Percentiles rank a stretch among this genome's conserved stretches.
Evolutionary conservation across 2,888 invertebrate species (phyloP).

Genomic region (Acleris laterana): DNA sequence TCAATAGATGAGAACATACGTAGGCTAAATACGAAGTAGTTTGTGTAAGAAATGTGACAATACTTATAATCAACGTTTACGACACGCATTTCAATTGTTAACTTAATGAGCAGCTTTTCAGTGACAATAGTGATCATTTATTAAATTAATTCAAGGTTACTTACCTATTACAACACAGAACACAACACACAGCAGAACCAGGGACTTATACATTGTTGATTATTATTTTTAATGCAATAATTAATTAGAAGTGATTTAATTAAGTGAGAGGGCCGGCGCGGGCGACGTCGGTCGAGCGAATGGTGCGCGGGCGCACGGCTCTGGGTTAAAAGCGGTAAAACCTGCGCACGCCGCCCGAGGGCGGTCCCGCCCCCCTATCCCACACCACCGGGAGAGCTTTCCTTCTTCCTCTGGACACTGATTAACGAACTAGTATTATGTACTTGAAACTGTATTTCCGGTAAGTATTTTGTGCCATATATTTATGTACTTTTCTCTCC

Average conservation of each 20-base stretch:
- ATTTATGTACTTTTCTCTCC: too few species aligned
- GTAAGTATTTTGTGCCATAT: too few species aligned
- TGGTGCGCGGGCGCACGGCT: conserved; percentile 68
- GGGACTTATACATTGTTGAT: conserved; percentile 67
- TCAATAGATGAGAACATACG: too few species aligned
- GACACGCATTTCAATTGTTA: not conserved
- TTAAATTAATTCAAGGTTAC: conserved; percentile 44
- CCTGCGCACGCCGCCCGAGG: conserved; percentile 53
- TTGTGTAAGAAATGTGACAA: too few species aligned
- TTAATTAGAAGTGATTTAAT: conserved; percentile 38
- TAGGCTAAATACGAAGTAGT: too few species aligned
- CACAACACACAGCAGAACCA: conserved; percentile 68
- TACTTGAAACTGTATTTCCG: too few species aligned
- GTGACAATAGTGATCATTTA: conserved; percentile 27
- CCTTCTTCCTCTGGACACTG: not conserved
- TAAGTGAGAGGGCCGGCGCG: conserved; percentile 53
- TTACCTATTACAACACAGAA: conserved; percentile 72
- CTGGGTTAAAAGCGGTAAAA: conserved; percentile 70
- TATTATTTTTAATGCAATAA: conserved; percentile 20
- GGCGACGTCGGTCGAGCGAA: conserved; percentile 63
- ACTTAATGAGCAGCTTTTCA: not conserved
- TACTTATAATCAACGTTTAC: too few species aligned
- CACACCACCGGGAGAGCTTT: conserved; percentile 25
- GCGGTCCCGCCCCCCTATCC: conserved; percentile 38
- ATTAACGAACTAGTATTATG: too few species aligned